These are phyloP conservation scores for Chelonus insularis DNA, from an alignment of 1,140 invertebrate genomes.

Conservation along the genomic window DNA sequence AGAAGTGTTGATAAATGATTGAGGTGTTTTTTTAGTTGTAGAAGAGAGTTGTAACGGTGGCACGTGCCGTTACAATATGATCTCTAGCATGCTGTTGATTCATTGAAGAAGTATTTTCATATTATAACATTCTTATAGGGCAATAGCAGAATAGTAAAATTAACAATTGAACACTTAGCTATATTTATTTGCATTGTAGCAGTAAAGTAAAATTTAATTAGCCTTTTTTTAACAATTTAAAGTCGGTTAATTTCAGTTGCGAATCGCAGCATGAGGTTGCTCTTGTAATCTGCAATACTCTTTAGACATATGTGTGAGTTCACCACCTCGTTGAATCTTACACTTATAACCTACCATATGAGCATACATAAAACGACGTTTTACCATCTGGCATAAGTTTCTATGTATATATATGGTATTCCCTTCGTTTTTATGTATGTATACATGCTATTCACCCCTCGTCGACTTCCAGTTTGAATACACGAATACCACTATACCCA, in stretches of 20 bases:
- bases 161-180: too few relatives aligned
- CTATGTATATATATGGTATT: neutral
- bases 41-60: too few relatives aligned
- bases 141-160: too few relatives aligned
- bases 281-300: neutral
- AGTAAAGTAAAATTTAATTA: too few relatives aligned
- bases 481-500: constrained; percentile 5
- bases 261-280: neutral
- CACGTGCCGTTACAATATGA: too few relatives aligned
- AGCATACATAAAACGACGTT: neutral
- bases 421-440: neutral
- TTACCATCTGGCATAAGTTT: constrained; percentile 2
- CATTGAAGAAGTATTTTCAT: too few relatives aligned
- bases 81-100: too few relatives aligned
- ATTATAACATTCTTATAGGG: too few relatives aligned
- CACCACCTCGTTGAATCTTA: neutral
- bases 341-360: neutral
- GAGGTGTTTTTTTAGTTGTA: too few relatives aligned
- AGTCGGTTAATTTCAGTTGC: constrained; percentile 8
- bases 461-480: neutral
- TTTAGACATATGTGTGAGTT: neutral
- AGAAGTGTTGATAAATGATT: too few relatives aligned
- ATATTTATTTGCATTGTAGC: too few relatives aligned
- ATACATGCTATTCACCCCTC: constrained; percentile 7
- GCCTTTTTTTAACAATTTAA: neutral